Percentiles rank a stretch among this genome's conserved stretches.
Evolutionary conservation across 2,113 vertebrate species (phyloP).

Genomic region (Ptilorrhoa leucosticta): DNA sequence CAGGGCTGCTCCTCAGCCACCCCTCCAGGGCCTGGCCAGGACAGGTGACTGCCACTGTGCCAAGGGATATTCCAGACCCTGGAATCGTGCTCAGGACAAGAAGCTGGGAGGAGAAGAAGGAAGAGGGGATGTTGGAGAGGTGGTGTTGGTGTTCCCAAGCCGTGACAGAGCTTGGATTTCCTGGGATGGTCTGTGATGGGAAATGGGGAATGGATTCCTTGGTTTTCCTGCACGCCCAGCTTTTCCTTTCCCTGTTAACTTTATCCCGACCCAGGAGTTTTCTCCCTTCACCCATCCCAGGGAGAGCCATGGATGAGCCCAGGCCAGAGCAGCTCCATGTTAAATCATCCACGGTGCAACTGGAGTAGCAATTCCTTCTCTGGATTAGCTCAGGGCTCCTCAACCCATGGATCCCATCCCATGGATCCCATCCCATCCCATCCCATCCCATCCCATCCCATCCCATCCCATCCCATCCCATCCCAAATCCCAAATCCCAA

Average conservation of each 20-base stretch:
- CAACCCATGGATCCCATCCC: neutral
- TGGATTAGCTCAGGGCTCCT: neutral
- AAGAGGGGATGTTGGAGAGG: neutral
- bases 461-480: too few species aligned
- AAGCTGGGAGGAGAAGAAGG: neutral
- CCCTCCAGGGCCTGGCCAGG: neutral
- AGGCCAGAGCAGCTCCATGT: neutral
- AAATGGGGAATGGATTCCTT: neutral
- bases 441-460: too few species aligned
- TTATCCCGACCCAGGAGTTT: neutral
- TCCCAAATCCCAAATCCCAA: neutral
- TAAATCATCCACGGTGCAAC: neutral
- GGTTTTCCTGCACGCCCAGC: neutral
- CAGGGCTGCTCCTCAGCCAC: neutral
- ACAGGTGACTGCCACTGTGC: neutral
- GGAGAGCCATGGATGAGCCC: neutral
- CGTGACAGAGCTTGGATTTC: neutral
- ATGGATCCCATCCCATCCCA: neutral
- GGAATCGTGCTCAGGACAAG: fast-evolving
- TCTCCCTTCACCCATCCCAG: neutral
- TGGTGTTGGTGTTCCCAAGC: neutral
- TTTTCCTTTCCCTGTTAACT: neutral
- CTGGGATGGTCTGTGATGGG: neutral
- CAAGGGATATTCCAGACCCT: neutral
- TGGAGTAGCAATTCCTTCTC: neutral